These are phyloP conservation scores for Poeciliopsis prolifica DNA, from an alignment of 2,113 vertebrate species.

Conservation along the genomic window DNA sequence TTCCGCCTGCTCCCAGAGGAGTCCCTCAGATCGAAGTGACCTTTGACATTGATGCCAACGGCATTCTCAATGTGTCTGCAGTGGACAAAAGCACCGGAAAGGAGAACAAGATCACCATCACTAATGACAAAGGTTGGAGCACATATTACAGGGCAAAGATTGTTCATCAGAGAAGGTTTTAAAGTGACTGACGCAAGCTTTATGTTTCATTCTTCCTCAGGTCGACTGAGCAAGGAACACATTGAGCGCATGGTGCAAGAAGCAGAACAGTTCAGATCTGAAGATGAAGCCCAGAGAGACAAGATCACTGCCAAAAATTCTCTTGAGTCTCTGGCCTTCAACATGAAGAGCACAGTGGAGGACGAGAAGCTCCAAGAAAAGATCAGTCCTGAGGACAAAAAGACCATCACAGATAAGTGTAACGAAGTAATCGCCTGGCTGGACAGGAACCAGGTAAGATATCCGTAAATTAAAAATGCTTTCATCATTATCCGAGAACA, in stretches of 20 bases:
- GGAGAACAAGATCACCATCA: conserved; percentile 94
- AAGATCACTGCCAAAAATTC: conserved; percentile 88
- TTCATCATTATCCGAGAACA: background rate
- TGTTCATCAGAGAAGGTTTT: background rate
- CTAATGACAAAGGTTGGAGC: conserved; percentile 88
- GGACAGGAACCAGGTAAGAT: conserved; percentile 86
- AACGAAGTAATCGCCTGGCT: conserved; percentile 89
- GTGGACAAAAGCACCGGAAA: conserved; percentile 92
- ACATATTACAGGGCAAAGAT: background rate
- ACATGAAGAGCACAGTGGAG: conserved; percentile 90
- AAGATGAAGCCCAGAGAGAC: conserved; percentile 86
- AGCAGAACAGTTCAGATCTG: conserved; percentile 85
- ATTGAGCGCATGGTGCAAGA: conserved; percentile 92
- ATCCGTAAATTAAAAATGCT: background rate
- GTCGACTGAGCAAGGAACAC: conserved; percentile 90
- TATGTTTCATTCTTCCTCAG: conserved; percentile 52
- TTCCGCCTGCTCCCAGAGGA: conserved; percentile 88
- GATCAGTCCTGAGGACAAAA: conserved; percentile 86
- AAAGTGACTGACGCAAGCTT: background rate
- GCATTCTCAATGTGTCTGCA: conserved; percentile 91
- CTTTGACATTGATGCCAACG: conserved; percentile 94
- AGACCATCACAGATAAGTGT: conserved; percentile 88
- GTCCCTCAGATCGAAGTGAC: conserved; percentile 93
- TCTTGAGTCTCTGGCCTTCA: conserved; percentile 88
- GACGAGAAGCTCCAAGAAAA: conserved; percentile 89